Evolutionary conservation across 2,888 invertebrate genomes (phyloP).

Genomic region (Cactoblastis cactorum): DNA sequence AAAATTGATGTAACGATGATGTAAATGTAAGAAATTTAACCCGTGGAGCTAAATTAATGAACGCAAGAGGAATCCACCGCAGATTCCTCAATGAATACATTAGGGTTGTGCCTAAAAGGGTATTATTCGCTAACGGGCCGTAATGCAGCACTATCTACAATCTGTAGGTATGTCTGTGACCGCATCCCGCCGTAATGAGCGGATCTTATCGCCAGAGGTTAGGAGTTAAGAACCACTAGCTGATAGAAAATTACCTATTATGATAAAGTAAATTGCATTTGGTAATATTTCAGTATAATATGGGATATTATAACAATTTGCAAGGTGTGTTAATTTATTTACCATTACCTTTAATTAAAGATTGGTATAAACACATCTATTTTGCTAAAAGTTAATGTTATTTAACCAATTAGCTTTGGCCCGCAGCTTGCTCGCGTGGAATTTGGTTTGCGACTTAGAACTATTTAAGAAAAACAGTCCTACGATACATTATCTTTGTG

Average conservation of each 20-base stretch:
- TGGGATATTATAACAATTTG: background rate
- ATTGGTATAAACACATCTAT: background rate
- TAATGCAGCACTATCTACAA: conserved; percentile 37
- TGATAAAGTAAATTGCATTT: conserved; percentile 16
- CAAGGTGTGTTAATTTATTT: background rate
- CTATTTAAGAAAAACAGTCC: too few relatives aligned
- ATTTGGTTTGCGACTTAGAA: too few relatives aligned
- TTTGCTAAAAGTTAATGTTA: too few relatives aligned
- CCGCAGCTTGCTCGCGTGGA: too few relatives aligned
- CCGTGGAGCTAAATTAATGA: background rate
- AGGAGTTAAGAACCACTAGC: conserved; percentile 9
- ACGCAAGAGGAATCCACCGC: background rate
- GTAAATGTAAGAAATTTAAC: too few relatives aligned
- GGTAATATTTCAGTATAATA: conserved; percentile 2
- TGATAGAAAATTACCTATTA: conserved; percentile 12
- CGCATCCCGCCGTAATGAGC: conserved; percentile 13
- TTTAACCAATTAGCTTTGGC: too few relatives aligned
- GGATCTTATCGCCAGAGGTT: conserved; percentile 11
- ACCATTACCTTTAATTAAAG: background rate
- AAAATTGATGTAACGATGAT: too few relatives aligned
- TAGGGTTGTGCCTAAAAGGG: conserved; percentile 25
- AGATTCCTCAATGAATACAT: conserved; percentile 14
- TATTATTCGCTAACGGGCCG: conserved; percentile 31
- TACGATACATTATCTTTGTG: too few relatives aligned
- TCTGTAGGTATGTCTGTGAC: conserved; percentile 22